Conservation (phyloP, 2,888 invertebrate genomes). For the Crocallis elinguaria region DNA sequence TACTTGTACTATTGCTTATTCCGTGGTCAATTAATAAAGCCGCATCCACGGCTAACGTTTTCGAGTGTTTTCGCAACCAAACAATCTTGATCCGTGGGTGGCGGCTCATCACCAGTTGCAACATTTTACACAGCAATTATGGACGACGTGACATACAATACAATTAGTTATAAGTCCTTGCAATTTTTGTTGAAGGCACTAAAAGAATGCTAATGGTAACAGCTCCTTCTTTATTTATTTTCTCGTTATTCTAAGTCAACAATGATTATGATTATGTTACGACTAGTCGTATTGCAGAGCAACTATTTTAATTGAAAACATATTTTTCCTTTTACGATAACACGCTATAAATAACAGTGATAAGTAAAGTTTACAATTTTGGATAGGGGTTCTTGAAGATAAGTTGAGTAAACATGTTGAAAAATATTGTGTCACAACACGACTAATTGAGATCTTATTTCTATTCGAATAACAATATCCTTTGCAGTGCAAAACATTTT, state of each 20-base stretch:
- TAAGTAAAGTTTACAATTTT: conserved; percentile 5
- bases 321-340: conserved; percentile 20
- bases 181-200: not conserved
- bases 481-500: not conserved
- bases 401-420: conserved; percentile 3
- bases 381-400: conserved; percentile 5
- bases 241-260: too few species aligned
- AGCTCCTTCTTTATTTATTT: not conserved
- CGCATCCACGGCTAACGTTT: conserved; percentile 35
- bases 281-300: too few species aligned
- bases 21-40: conserved; percentile 15
- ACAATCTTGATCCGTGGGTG: conserved; percentile 51
- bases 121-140: conserved; percentile 63
- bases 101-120: conserved; percentile 51
- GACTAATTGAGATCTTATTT: not conserved
- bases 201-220: not conserved
- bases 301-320: conserved; percentile 5
- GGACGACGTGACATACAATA: conserved; percentile 50
- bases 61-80: conserved; percentile 43
- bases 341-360: conserved; percentile 14
- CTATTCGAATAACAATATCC: not conserved
- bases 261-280: too few species aligned
- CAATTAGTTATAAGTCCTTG: conserved; percentile 3
- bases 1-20: too few species aligned
- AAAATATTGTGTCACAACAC: not conserved